Conservation (phyloP, 2,888 invertebrate species). For the Pristionchus exspectatus region DNA sequence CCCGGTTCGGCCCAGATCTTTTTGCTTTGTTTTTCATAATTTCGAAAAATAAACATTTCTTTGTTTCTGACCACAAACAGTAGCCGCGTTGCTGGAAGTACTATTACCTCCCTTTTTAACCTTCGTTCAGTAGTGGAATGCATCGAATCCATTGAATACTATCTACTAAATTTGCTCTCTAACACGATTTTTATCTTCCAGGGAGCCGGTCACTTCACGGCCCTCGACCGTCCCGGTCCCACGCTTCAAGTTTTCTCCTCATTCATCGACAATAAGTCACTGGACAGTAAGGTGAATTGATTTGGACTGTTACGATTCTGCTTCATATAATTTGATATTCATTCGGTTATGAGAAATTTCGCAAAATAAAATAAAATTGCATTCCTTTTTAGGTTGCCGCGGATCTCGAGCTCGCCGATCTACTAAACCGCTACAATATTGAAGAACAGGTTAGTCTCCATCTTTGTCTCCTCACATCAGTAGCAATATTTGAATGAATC, state of each 20-base stretch:
- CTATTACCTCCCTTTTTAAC: too few relatives aligned
- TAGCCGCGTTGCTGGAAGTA: too few relatives aligned
- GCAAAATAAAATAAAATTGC: too few relatives aligned
- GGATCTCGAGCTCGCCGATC: slow-evolving; percentile 26
- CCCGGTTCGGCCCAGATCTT: slow-evolving; percentile 73
- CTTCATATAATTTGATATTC: too few relatives aligned
- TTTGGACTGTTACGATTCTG: too few relatives aligned
- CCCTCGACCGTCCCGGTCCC: slow-evolving; percentile 88
- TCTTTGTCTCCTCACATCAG: too few relatives aligned
- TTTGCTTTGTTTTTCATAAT: not conserved
- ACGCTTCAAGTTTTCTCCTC: slow-evolving; percentile 82
- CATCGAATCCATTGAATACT: too few relatives aligned
- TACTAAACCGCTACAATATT: not conserved
- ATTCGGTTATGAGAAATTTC: too few relatives aligned
- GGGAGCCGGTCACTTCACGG: slow-evolving; percentile 88
- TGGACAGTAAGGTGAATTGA: not conserved
- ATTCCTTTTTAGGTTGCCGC: not conserved
- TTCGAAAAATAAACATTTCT: not conserved
- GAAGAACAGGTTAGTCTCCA: slow-evolving; percentile 6
- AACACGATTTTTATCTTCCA: slow-evolving; percentile 12
- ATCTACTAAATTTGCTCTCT: too few relatives aligned
- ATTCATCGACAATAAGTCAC: slow-evolving; percentile 34
- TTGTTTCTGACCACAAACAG: not conserved
- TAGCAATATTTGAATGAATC: too few relatives aligned
- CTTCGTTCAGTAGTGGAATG: too few relatives aligned